phyloP scores from a whole-genome alignment of 2,888 invertebrate species.

The Noctua fimbriata region DNA sequence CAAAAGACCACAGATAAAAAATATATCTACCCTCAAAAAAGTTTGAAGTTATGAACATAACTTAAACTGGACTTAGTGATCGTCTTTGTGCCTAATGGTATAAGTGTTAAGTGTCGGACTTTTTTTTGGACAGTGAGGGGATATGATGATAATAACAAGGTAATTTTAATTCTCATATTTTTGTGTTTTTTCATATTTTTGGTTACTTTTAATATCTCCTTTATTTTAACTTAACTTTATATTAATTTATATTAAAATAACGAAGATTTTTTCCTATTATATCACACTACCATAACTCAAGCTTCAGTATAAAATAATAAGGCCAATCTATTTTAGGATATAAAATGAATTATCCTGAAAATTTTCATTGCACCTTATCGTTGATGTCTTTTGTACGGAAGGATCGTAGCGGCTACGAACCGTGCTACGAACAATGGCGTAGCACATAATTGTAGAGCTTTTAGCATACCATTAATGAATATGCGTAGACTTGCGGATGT shows the following conservation, averaged over 20 bases:
- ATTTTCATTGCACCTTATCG: constrained; percentile 46
- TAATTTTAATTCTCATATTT: constrained; percentile 61
- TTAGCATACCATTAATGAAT: constrained; percentile 37
- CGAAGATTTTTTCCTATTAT: background rate
- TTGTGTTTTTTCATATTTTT: background rate
- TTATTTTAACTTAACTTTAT: no score
- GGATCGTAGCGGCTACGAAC: constrained; percentile 72
- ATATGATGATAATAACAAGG: constrained; percentile 79
- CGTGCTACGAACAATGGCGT: constrained; percentile 69
- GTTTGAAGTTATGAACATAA: constrained; percentile 67
- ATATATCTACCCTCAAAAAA: constrained; percentile 46
- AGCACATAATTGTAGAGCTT: constrained; percentile 58
- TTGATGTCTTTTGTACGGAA: constrained; percentile 73
- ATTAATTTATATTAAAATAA: no score
- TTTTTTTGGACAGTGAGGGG: constrained; percentile 75
- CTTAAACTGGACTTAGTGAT: constrained; percentile 74
- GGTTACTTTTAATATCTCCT: background rate
- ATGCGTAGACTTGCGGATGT: constrained; percentile 12
- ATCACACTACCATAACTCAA: background rate
- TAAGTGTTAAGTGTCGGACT: constrained; percentile 78
- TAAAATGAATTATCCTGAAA: constrained; percentile 1
- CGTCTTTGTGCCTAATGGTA: constrained; percentile 80
- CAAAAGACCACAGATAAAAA: constrained; percentile 42
- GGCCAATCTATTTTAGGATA: background rate
- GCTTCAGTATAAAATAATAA: background rate